phyloP scores from a whole-genome alignment of 2,113 vertebrate genomes.

The Petroica traversi region DNA sequence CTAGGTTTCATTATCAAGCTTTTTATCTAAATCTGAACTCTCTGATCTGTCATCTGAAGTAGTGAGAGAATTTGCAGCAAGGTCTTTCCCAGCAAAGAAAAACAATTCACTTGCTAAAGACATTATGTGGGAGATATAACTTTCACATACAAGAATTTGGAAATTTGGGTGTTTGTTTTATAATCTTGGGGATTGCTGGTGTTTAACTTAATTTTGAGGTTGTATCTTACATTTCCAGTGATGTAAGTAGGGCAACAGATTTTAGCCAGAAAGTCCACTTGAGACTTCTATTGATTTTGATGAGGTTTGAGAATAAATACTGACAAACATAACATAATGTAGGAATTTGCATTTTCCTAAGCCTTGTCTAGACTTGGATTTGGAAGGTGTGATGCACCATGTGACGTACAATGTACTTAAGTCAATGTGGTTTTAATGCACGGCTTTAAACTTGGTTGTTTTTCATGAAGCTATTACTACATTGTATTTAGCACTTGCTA shows the following conservation, averaged over 20 bases:
- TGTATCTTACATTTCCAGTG: background rate
- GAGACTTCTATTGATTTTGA: background rate
- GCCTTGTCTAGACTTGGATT: constrained; percentile 9
- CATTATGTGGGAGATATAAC: background rate
- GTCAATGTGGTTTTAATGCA: background rate
- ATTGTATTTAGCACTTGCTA: background rate
- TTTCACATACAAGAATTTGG: background rate
- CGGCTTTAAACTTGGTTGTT: background rate
- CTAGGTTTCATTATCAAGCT: constrained; percentile 31
- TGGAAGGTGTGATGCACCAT: background rate
- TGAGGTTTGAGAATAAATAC: background rate
- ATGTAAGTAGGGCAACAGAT: background rate
- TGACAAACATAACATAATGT: background rate
- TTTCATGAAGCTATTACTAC: background rate
- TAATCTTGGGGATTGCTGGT: background rate
- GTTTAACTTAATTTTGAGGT: background rate
- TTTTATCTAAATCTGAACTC: constrained; percentile 21
- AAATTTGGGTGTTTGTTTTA: background rate
- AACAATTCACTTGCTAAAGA: constrained; percentile 8
- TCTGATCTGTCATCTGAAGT: constrained; percentile 32
- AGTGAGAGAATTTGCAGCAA: background rate
- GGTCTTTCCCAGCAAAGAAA: constrained; percentile 13
- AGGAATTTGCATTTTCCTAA: background rate
- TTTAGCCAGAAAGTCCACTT: background rate
- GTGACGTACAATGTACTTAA: background rate